Evolutionary conservation across 2,797 vertebrate genomes (phyloP), one percentile per base, ranked within the genome.

Genomic region (Gymnothorax reevesii): DNA sequence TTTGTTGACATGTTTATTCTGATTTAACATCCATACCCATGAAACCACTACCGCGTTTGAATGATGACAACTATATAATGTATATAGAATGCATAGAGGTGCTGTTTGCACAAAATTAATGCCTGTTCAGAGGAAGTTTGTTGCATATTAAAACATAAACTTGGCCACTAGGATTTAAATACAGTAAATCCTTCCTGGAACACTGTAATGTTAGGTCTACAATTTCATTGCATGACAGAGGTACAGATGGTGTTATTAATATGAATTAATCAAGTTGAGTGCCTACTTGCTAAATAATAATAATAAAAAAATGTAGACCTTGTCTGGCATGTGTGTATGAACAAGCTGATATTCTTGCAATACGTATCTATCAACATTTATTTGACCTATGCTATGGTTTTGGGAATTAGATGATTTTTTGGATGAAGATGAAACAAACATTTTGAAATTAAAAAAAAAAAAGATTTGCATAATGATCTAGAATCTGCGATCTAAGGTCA

Each of bases 381-480:
- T 80, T 80, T 80, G n/a, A 22, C 8, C 9, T 80, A 55, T 3
- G 55, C 20, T 54, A 57, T 55, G 20, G 57, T 84, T 64, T 33
- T 73, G 7, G 54, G n/a, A 64, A 71, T 54, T 69, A 49, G 3
- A 71, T 84, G 20, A 69, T 87, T 59, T 66, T 85, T 64, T 80
- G 82, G 83, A 88, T 86, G 27, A 87, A 90, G 87, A 57, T 88
- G 75, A 90, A 89, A 27, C n/a, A 88, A 77, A 54, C 85, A 86
- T 64, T 71, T 83, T 80, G 89, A 88, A 88, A 90, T 82, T 71
- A n/a, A n/a, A 55, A 88, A 86, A 89, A 87, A n/a, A n/a, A 55
- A 88, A 86, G 89, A 87, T 88, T 88, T 86, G 88, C 85, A 84
- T 87, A 85, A 71, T 88, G 88, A 88, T 90, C 90, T 89, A 90